A percentile compares a stretch with the other conserved stretches of the same genome.
phyloP scores from a whole-genome alignment of 2,888 invertebrate genomes.

The Serripes groenlandicus region DNA sequence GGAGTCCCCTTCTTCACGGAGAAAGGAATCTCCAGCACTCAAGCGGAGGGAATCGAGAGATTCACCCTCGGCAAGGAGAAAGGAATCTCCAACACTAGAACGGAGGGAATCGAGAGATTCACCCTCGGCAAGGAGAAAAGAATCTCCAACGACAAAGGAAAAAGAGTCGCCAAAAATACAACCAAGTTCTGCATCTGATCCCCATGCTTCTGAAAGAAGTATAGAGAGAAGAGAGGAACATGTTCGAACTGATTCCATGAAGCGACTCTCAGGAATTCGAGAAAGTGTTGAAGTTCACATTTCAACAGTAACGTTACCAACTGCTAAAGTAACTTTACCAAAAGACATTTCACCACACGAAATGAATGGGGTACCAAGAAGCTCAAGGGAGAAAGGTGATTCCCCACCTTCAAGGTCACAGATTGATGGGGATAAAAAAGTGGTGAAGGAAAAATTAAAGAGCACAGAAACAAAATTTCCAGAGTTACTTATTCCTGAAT shows the following conservation, averaged over 20 bases:
- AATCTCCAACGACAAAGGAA: slow-evolving; percentile 39
- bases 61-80: slow-evolving; percentile 54
- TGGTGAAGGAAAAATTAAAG: slow-evolving; percentile 34
- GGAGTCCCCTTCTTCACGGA: slow-evolving; percentile 56
- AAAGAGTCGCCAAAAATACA: slow-evolving; percentile 34
- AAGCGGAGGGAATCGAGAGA: slow-evolving; percentile 46
- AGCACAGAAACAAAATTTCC: slow-evolving; percentile 74
- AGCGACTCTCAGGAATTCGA: slow-evolving; percentile 27
- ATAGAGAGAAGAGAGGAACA: slow-evolving; percentile 63
- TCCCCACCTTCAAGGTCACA: slow-evolving; percentile 13
- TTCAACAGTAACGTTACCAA: slow-evolving; percentile 66
- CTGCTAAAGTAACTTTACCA: slow-evolving; percentile 68
- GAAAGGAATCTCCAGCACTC: slow-evolving; percentile 46
- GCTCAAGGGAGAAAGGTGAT: slow-evolving; percentile 32
- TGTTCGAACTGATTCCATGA: slow-evolving; percentile 40
- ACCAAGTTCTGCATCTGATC: slow-evolving; percentile 37
- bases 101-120: slow-evolving; percentile 53
- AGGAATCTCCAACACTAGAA: slow-evolving; percentile 37
- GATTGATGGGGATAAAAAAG: slow-evolving; percentile 7
- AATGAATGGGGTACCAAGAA: slow-evolving; percentile 65
- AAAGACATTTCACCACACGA: slow-evolving; percentile 73
- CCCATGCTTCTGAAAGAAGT: slow-evolving; percentile 40
- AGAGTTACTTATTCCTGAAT: slow-evolving; percentile 77
- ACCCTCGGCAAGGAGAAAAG: slow-evolving; percentile 37
- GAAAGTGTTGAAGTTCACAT: slow-evolving; percentile 25